Percentiles rank a stretch among this genome's conserved stretches.
These are phyloP conservation scores for Dicaeum eximium DNA, from an alignment of 2,113 vertebrate species.

Conservation along the genomic window DNA sequence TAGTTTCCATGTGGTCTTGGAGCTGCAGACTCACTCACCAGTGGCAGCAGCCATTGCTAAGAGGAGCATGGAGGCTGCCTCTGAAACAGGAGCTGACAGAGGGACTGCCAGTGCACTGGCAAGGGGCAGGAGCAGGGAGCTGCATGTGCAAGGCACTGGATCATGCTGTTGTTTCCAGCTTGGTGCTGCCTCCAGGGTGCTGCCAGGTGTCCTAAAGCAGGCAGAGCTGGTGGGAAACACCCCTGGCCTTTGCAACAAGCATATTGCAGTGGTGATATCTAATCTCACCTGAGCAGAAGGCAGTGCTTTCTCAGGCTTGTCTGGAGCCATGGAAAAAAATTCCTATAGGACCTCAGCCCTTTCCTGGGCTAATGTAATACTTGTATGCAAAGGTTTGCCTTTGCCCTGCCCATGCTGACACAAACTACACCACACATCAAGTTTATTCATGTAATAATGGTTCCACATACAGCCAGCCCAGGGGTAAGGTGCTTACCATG, in stretches of 20 bases:
- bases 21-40: background rate
- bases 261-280: too few relatives aligned
- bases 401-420: background rate
- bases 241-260: background rate
- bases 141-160: background rate
- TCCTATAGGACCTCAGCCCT: background rate
- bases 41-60: background rate
- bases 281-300: background rate
- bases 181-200: background rate
- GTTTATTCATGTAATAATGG: background rate
- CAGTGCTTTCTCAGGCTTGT: background rate
- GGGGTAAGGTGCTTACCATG: background rate
- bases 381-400: background rate
- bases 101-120: too few relatives aligned
- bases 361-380: background rate
- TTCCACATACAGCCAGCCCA: background rate
- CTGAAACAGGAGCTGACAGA: background rate
- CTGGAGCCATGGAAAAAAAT: background rate
- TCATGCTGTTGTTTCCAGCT: background rate
- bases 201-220: background rate
- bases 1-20: fast-evolving
- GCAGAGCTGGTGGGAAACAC: background rate
- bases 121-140: background rate
- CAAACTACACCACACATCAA: background rate
- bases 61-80: background rate